Percentiles rank a stretch among this genome's conserved stretches.
Conservation (phyloP, 2,113 vertebrate genomes). For the Conger conger region DNA sequence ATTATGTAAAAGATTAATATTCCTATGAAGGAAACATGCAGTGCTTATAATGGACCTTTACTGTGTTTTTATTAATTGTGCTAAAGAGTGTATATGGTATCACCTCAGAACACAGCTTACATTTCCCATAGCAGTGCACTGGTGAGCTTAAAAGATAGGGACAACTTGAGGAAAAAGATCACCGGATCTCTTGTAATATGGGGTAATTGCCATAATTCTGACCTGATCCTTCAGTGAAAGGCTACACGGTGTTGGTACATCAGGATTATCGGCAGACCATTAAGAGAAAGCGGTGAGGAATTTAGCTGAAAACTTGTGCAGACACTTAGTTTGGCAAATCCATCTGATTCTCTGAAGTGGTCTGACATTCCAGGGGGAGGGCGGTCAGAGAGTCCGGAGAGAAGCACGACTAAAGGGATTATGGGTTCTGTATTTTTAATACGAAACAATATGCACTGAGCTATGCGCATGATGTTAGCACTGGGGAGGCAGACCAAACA, state of each 20-base stretch:
- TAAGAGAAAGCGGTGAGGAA: not conserved
- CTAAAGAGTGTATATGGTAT: not conserved
- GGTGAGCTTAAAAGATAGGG: not conserved
- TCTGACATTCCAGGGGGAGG: not conserved
- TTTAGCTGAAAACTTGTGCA: not conserved
- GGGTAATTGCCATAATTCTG: not conserved
- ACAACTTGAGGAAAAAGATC: not conserved
- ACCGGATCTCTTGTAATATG: not conserved
- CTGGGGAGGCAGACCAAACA: slow-evolving; percentile 38
- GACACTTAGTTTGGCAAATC: slow-evolving; percentile 1
- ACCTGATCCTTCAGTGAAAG: not conserved
- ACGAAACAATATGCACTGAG: slow-evolving; percentile 21
- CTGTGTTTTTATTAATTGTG: not conserved
- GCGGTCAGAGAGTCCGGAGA: slow-evolving; percentile 1
- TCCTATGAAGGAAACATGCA: too few species aligned
- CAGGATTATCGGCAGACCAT: not conserved
- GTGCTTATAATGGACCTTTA: too few species aligned
- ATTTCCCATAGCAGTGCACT: not conserved
- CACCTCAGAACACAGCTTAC: not conserved
- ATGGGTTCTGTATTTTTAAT: slow-evolving; percentile 32
- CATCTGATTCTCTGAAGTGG: not conserved
- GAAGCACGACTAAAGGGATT: slow-evolving; percentile 19
- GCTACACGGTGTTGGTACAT: not conserved
- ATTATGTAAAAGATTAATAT: too few species aligned
- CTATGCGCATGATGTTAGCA: slow-evolving; percentile 56